Conservation (phyloP, 2,797 vertebrate species). For the Xenentodon cancila region DNA sequence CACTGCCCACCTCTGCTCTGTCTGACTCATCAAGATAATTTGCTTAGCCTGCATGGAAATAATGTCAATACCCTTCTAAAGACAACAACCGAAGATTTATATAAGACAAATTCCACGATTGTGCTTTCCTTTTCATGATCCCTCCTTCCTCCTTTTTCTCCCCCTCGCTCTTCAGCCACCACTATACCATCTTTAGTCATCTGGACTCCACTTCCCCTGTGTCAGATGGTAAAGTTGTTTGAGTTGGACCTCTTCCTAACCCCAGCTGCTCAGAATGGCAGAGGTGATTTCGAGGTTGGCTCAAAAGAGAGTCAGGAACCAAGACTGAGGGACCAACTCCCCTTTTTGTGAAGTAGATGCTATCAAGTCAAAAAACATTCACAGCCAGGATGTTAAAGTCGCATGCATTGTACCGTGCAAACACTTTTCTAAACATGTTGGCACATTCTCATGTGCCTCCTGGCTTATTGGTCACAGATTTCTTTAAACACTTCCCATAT, state of each 20-base stretch:
- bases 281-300: conserved; percentile 65
- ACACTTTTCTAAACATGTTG: conserved; percentile 43
- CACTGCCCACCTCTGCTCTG: conserved; percentile 55
- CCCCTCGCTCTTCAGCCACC: conserved; percentile 47
- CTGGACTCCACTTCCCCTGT: conserved; percentile 61
- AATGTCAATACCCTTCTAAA: conserved; percentile 70
- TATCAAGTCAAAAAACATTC: conserved; percentile 37
- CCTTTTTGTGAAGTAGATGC: conserved; percentile 40
- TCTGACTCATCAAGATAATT: conserved; percentile 66
- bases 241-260: conserved; percentile 76
- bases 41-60: conserved; percentile 70
- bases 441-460: conserved; percentile 41
- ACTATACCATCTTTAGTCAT: conserved; percentile 77
- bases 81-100: conserved; percentile 69
- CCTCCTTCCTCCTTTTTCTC: conserved; percentile 29
- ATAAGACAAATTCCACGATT: conserved; percentile 62
- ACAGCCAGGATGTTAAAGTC: neutral
- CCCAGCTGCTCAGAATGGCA: conserved; percentile 69
- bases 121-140: conserved; percentile 45
- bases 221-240: conserved; percentile 78
- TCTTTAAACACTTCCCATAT: conserved; percentile 55
- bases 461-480: conserved; percentile 54
- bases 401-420: conserved; percentile 4
- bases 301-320: conserved; percentile 37
- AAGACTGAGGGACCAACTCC: conserved; percentile 28